Percentiles rank a stretch among this genome's conserved stretches.
Conservation (phyloP, 2,113 vertebrate genomes). For the Malurus elegans region DNA sequence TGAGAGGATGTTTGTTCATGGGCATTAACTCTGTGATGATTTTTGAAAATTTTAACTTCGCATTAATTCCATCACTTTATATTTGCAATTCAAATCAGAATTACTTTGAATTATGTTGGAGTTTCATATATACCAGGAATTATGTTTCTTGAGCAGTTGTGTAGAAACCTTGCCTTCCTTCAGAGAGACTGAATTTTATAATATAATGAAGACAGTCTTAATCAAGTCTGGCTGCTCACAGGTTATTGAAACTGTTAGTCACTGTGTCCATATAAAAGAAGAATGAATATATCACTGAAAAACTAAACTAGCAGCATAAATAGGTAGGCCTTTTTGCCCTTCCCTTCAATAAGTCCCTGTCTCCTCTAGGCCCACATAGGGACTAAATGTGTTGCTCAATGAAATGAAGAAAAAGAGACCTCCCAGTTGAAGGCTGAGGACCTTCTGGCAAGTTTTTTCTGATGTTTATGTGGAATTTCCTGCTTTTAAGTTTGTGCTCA, state of each 20-base stretch:
- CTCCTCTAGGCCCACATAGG: not conserved
- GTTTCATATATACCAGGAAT: not conserved
- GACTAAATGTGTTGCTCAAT: not conserved
- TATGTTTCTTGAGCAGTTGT: not conserved
- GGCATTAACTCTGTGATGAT: not conserved
- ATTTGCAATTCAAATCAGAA: not conserved
- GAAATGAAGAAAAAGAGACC: not conserved
- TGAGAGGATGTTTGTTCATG: not conserved
- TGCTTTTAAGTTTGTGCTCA: not conserved
- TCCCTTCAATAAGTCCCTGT: not conserved
- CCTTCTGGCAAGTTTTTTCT: not conserved
- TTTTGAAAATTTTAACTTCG: not conserved
- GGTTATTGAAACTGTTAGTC: constrained; percentile 28
- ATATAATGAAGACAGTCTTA: not conserved
- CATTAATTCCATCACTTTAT: not conserved
- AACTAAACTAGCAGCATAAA: not conserved
- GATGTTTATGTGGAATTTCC: not conserved
- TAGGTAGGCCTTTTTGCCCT: not conserved
- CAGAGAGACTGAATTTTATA: not conserved
- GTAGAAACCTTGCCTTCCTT: not conserved
- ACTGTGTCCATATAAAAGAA: not conserved
- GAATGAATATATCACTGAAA: not conserved
- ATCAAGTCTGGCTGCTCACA: not conserved
- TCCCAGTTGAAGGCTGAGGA: not conserved
- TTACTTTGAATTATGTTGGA: not conserved